A percentile compares a stretch with the other conserved stretches of the same genome.
These are phyloP conservation scores for Nyctalus aviator DNA, from an alignment of 2,797 vertebrate genomes.

Conservation along the genomic window DNA sequence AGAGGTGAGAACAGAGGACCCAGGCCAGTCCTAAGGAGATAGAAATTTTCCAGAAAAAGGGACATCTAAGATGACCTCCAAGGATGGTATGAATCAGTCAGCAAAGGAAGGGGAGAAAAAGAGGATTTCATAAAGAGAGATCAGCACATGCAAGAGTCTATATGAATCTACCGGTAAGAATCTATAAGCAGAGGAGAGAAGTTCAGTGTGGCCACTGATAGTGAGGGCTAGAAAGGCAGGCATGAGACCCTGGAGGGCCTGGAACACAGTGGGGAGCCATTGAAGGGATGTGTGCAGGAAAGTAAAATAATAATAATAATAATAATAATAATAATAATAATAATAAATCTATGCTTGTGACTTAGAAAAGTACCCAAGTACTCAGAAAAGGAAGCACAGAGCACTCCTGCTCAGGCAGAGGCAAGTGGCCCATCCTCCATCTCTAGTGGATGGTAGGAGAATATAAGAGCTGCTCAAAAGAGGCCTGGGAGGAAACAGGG, in stretches of 20 bases:
- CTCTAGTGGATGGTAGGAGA: not conserved
- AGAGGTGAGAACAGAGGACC: not conserved
- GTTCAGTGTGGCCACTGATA: not conserved
- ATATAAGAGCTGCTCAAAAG: not conserved
- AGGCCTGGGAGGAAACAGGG: not conserved
- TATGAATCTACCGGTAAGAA: not conserved
- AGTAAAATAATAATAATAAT: not conserved
- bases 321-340: not conserved
- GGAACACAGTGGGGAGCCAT: not conserved
- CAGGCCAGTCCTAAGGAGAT: not conserved
- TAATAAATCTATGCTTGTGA: not conserved
- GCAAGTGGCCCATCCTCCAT: not conserved
- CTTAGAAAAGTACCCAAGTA: not conserved
- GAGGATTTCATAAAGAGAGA: not conserved
- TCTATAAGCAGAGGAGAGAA: not conserved
- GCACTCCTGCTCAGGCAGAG: not conserved
- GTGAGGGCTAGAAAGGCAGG: not conserved
- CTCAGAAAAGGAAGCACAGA: not conserved
- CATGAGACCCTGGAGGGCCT: not conserved
- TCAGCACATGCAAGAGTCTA: not conserved
- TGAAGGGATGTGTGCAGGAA: not conserved
- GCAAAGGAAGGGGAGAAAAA: not conserved
- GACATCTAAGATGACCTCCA: not conserved
- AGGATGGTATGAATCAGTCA: not conserved
- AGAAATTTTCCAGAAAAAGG: not conserved